Base-by-base conservation (phyloP, 2,888 invertebrate genomes). In the Netelia virgata region DNA sequence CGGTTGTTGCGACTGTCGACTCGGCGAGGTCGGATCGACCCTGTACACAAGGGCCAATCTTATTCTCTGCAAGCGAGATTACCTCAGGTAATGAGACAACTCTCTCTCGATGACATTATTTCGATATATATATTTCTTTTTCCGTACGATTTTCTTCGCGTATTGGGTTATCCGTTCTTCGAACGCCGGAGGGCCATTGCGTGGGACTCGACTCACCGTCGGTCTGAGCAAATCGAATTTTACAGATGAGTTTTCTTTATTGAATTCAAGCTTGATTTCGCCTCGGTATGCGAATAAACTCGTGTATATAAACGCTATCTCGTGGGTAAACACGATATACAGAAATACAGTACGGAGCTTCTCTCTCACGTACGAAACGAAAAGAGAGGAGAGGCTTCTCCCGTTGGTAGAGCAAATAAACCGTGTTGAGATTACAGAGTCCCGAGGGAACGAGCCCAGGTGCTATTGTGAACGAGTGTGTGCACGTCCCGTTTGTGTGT, bases 21-120 rank as follows among this genome's bases (percentile, higher is more conserved):
- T 98, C n/a, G 98, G 98, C 1, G 98, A 98, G 94, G 98, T 98
- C 57, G 98, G 98, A 86, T 97, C 97, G 77, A 97, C 98, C 87
- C 95, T 98, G 72, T 98, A 97, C 94, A 97, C 97, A 89, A 98
- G 97, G 94, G 97, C 98, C 57, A 97, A 98, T 94, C 96, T 98
- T 87, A 97, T 98, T 93, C 96, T 98, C 81, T 98, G 98, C 95
- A 97, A 97, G 94, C 95, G 98, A 92, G 98, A 98, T 94, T 98
- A 98, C 94, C 96, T 98, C 94, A 97, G 98, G 98, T 98, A 91
- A 93, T 53, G 69, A 83, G 64, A 70, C 8, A 50, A 66, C 41
- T n/a, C 36, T 41, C 14, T 70, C 53, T n/a, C 36, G 14, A 36
- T 64, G 36, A 16, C 23, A 69, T 43, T 16, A 50, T 50, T 50